Percentiles rank a stretch among this genome's conserved stretches.
These are phyloP conservation scores for Taenaris catops DNA, from an alignment of 2,888 invertebrate species.

Conservation along the genomic window DNA sequence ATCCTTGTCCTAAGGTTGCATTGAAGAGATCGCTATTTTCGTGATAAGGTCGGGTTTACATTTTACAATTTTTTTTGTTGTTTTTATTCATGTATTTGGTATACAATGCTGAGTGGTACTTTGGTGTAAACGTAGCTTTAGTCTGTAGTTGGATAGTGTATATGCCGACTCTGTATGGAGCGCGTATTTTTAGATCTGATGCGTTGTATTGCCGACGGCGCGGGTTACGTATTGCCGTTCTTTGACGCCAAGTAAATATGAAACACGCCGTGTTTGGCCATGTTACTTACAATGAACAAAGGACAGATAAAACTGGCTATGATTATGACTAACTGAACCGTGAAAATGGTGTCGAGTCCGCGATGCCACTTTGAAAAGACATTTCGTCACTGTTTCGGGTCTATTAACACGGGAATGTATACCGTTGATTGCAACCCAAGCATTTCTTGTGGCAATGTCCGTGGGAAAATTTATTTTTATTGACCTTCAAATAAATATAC, in stretches of 20 bases:
- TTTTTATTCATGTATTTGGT: too few relatives aligned
- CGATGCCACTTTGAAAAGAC: slow-evolving; percentile 2
- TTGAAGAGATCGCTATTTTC: too few relatives aligned
- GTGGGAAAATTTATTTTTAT: too few relatives aligned
- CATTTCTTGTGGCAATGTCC: too few relatives aligned
- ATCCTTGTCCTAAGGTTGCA: too few relatives aligned
- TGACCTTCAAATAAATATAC: too few relatives aligned
- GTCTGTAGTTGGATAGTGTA: slow-evolving; percentile 54
- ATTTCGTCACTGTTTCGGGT: slow-evolving; percentile 10
- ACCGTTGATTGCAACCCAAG: neutral
- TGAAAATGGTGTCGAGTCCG: slow-evolving; percentile 11
- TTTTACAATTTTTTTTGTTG: too few relatives aligned
- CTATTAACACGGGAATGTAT: slow-evolving; percentile 1
- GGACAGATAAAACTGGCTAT: slow-evolving; percentile 14
- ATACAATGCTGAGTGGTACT: too few relatives aligned
- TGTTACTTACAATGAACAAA: slow-evolving; percentile 20
- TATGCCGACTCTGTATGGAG: slow-evolving; percentile 31
- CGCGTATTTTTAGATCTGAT: slow-evolving; percentile 66
- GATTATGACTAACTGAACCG: slow-evolving; percentile 14
- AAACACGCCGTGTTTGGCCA: slow-evolving; percentile 18
- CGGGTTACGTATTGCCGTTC: slow-evolving; percentile 34
- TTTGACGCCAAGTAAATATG: slow-evolving; percentile 32
- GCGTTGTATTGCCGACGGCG: slow-evolving; percentile 51
- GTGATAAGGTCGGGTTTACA: too few relatives aligned
- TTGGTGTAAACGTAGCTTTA: slow-evolving; percentile 10